Evolutionary conservation across 2,888 invertebrate genomes (phyloP), one percentile per base, ranked within the genome.

Genomic region (Philaethria dido): DNA sequence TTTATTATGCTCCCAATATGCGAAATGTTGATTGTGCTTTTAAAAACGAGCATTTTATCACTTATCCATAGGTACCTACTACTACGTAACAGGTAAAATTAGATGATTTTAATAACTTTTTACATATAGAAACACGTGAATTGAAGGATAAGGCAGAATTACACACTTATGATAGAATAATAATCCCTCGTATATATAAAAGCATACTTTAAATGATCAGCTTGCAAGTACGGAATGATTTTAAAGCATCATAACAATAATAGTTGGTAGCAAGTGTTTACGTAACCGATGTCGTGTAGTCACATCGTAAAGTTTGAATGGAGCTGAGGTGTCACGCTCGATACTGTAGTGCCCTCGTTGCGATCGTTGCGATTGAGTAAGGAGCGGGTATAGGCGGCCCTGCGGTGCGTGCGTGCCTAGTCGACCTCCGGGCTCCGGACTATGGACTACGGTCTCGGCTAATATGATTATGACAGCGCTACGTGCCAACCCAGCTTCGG

Each of bases 381-480:
- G 62, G 68, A 61, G 61, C 62, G 48, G 54, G 63, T 54, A n/a
- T 25, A 42, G 29, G 20, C 54, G 50, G 44, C 77, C 75, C 77
- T 39, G 52, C 60, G 66, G 42, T 66, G 68, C 67, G 77, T 79
- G 89, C 89, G 86, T 89, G 87, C 86, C 88, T 82, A 80, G 85
- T 80, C 79, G 84, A 82, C 83, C 86, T 85, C 85, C 82, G 85
- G 86, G 85, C 89, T 82, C 88, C 79, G 83, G 81, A 81, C 86
- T 85, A 85, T 82, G 85, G 52, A 52, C 52, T 52, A 29, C 29
- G 52, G 86, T 85, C 89, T 82, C 89, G 77, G 87, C 90, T 92
- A 92, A 92, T 90, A 91, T 91, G 90, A 92, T 92, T 92, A 92
- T 91, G 92, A 91, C 91, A 90, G 83, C 86, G 87, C 88, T 90